Conservation (phyloP, 2,113 vertebrate species). For the Oryzias curvinotus region DNA sequence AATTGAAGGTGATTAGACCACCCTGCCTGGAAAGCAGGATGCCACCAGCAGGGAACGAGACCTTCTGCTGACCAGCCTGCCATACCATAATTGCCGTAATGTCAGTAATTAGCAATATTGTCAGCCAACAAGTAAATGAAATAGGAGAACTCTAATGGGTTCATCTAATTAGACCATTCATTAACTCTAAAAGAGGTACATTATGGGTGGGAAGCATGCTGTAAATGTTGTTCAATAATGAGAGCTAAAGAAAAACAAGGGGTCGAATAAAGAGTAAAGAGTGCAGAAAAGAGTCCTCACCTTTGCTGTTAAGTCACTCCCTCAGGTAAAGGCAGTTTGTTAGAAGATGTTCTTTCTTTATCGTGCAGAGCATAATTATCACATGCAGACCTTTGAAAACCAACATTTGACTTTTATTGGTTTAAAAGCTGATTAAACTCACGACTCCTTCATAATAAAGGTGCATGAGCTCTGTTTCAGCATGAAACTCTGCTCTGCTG, state of each 20-base stretch:
- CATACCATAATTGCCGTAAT: conserved; percentile 53
- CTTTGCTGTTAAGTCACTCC: too few species aligned
- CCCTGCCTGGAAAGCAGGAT: conserved; percentile 21
- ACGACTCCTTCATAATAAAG: too few species aligned
- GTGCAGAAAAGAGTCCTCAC: not conserved
- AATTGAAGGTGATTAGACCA: conserved; percentile 22
- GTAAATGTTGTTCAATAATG: conserved; percentile 45
- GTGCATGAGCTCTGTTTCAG: too few species aligned
- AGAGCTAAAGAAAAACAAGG: conserved; percentile 13
- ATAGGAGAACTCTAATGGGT: conserved; percentile 72
- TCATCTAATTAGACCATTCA: conserved; percentile 68
- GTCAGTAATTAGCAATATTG: conserved; percentile 68
- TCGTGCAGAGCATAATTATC: too few species aligned
- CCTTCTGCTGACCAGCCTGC: conserved; percentile 33
- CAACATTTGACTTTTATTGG: too few species aligned
- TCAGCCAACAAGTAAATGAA: conserved; percentile 69
- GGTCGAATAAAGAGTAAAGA: conserved; percentile 1
- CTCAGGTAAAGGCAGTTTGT: too few species aligned
- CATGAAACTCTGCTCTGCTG: too few species aligned
- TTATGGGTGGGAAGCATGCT: conserved; percentile 37
- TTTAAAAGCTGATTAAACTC: too few species aligned
- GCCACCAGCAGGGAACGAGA: conserved; percentile 17
- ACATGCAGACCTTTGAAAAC: too few species aligned
- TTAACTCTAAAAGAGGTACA: conserved; percentile 58
- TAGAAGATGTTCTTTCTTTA: too few species aligned